phyloP scores from a whole-genome alignment of 2,797 vertebrate genomes.

The Paratrypauchen microcephalus region DNA sequence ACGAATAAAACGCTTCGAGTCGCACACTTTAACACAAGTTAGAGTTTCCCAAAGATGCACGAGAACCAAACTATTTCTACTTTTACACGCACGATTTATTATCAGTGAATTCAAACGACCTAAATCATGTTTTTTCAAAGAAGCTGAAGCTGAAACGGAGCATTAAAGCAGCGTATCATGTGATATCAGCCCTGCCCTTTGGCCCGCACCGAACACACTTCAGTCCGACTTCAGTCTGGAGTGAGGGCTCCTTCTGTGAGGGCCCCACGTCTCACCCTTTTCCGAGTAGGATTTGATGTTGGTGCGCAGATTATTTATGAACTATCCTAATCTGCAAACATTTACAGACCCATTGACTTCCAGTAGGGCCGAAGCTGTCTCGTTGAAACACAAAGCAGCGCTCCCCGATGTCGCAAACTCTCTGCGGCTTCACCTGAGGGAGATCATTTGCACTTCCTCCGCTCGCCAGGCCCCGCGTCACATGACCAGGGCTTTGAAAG shows the following conservation, averaged over 20 bases:
- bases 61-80: not conserved
- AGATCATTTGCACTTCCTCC: conserved; percentile 67
- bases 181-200: not conserved
- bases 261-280: conserved; percentile 62
- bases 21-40: not conserved
- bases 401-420: conserved; percentile 30
- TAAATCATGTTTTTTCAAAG: not conserved
- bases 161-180: not conserved
- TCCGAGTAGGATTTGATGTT: conserved; percentile 71
- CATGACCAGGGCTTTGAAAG: conserved; percentile 71
- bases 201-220: conserved; percentile 23
- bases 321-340: conserved; percentile 85
- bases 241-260: conserved; percentile 22
- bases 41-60: no score
- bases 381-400: conserved; percentile 60
- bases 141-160: not conserved
- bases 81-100: not conserved
- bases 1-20: not conserved
- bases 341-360: conserved; percentile 79
- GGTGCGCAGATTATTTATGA: conserved; percentile 74
- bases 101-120: not conserved
- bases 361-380: conserved; percentile 55
- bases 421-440: conserved; percentile 60
- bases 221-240: conserved; percentile 11
- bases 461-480: conserved; percentile 44